Evolutionary conservation across 2,113 vertebrate species (phyloP), one percentile per base, ranked within the genome.

Genomic region (Salminus brasiliensis): DNA sequence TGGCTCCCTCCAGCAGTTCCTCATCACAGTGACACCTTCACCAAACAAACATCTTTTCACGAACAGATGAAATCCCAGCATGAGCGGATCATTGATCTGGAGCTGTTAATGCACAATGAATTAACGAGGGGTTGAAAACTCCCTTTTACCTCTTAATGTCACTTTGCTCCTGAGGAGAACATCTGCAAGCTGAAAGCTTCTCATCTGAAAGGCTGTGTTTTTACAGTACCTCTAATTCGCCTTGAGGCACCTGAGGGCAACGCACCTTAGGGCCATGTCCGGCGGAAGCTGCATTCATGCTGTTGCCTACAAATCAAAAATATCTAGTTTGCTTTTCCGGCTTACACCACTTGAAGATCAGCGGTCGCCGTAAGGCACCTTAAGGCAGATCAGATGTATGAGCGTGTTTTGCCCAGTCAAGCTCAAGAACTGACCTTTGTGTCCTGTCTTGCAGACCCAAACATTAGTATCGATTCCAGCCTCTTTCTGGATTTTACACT

Each of bases 31-130:
- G 23, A 55, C 12, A 15, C 29, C 10, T 68, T 39, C 43, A 68
- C 66, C 34, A 34, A 47, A 59, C 68, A 43, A 66, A 36, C 43
- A 32, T 63, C 34, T 70, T 81, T 67, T 67, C 41, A 6, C 18
- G 39, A 47, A 59, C 67, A 36, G 13, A 53, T 45, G 12, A 21
- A 73, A 55, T 47, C 39, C 29, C 59, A 72, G 21, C 18, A 57
- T 71, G 13, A 71, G 27, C 39, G 13, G 9, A 57, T 74, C 59
- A 39, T n/a, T 66, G 62, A 66, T 66, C 34, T 11, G 10, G 23
- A 23, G 32, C 62, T 23, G 32, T 66, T 66, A 36, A n/a, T 66
- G 62, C 23, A 8, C 18, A 11, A 66, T 66, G 34, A 39, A 66
- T 39, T 66, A 65, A 65, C 23, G 32, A 36, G 18, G n/a, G n/a